Base-by-base conservation (phyloP, 2,113 vertebrate genomes). In the Myxocyprinus asiaticus region DNA sequence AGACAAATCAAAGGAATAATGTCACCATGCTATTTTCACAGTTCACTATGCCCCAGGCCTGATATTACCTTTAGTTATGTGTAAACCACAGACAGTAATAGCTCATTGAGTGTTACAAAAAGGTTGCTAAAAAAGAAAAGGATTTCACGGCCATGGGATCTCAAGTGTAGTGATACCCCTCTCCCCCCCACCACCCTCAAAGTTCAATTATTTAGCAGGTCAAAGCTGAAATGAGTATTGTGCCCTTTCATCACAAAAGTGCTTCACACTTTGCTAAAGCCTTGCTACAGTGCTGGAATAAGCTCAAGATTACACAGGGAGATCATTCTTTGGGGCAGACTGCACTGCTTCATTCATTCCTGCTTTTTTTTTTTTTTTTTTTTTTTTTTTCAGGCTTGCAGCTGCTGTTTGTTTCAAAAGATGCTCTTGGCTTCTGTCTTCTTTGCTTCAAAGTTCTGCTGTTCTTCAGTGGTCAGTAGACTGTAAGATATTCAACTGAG, bases 281-380 rank as follows among this genome's bases (percentile, higher is more conserved):
- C 77, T 84, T 59, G 82, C 88, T 85, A 85, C 86, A 79, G 84
- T 73, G 76, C 17, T 82, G 88, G 88, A 89, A 86, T 86, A 85
- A 83, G 86, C 86, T 90, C 85, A 84, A 88, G 89, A 90, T 90
- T 88, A 87, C 90, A 92, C 92, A 93, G 83, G 78, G 89, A 86
- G 88, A 88, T 90, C 93, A 91, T 92, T 93, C 90, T 91, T 76
- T 77, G 77, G 85, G 87, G 86, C 86, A 89, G 85, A 77, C 78
- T 82, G n/a, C 3, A 77, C 56, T 84, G 64, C 55, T 82, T 33
- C 65, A 45, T 65, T 44, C 42, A 45, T 7, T 63, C 12, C 5
- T 7, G 15, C 79, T 84, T 64, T 47, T 84, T 84, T 82, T 87
- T n/a, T 48, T 84, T 64, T 47, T 84, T 84, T 82, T 87, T n/a